Evolutionary conservation across 2,888 invertebrate species (phyloP), one percentile per base, ranked within the genome.

Genomic region (Drosophila atroscutellata): DNA sequence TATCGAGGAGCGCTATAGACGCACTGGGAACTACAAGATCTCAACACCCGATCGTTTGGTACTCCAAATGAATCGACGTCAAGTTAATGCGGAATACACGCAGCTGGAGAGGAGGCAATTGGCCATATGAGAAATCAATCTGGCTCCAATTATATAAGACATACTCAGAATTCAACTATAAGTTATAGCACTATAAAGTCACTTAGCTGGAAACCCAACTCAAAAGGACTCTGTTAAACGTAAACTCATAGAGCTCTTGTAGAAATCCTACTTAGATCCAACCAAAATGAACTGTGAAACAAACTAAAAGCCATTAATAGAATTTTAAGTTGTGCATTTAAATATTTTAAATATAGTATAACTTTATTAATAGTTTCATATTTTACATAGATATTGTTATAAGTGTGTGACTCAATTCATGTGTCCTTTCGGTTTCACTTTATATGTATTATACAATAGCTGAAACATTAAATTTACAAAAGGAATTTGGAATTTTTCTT

Each of bases 21-120:
- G 68, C 2, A 55, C 60, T 20, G 57, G 56, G 3, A 73, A 77
- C 50, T 77, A 70, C 56, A 85, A 85, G 75, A 83, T 87, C 55
- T 81, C 85, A n/a, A 87, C 88, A 3, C 88, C 83, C 7, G 76
- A 81, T 74, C 88, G 86, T 1, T 45, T 83, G 62, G 86, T 64
- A 7, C 30, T 83, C 37, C 81, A 76, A 50, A 85, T 87, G 86
- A 20, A 71, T 13, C 59, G 49, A 3, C 55, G 64, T n/a, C 47
- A 36, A 7, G 49, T n/a, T 18, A 50, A 18, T n/a, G 11, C 11
- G 1, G 24, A 52, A 13, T 8, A 51, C 26, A 26, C 28, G n/a
- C 62, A 58, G 49, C 58, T 72, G 54, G 47, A 75, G 24, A 15
- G 49, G 4, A 57, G 65, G 28, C 76, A 68, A 0, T 47, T 76